Evolutionary conservation across 2,113 vertebrate species (phyloP).

Genomic region (Canis aureus): DNA sequence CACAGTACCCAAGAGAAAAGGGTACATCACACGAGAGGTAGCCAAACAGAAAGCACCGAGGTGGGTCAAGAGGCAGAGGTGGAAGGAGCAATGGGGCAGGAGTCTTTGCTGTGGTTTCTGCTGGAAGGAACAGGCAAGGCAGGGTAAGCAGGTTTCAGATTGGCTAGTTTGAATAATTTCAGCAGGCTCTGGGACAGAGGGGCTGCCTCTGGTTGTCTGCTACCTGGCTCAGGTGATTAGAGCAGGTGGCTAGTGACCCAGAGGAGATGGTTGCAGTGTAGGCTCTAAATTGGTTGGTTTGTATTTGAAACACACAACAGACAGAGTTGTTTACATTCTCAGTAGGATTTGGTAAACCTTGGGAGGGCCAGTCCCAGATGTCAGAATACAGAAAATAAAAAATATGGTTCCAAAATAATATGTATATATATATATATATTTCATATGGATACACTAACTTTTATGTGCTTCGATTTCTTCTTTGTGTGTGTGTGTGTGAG

Average conservation of each 20-base stretch:
- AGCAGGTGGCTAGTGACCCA: neutral
- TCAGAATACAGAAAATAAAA: slow-evolving; percentile 10
- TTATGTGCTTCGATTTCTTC: neutral
- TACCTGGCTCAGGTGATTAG: neutral
- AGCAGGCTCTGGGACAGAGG: neutral
- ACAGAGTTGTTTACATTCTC: neutral
- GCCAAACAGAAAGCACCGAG: neutral
- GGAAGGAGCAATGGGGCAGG: neutral
- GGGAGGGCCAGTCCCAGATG: neutral
- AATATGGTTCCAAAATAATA: neutral
- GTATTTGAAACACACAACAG: neutral
- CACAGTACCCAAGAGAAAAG: neutral
- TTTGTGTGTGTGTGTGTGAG: neutral
- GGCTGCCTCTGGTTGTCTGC: neutral
- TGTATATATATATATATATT: neutral
- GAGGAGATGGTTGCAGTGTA: neutral
- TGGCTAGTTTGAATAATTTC: neutral
- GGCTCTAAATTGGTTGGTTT: neutral
- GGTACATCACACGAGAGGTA: rapidly evolving
- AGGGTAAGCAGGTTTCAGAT: neutral
- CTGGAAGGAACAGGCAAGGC: neutral
- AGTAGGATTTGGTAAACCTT: neutral
- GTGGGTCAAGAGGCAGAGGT: neutral
- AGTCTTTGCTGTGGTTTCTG: neutral
- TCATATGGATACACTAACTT: neutral